Evolutionary conservation across 2,888 invertebrate species (phyloP).

Genomic region (Rhagonycha lutea): DNA sequence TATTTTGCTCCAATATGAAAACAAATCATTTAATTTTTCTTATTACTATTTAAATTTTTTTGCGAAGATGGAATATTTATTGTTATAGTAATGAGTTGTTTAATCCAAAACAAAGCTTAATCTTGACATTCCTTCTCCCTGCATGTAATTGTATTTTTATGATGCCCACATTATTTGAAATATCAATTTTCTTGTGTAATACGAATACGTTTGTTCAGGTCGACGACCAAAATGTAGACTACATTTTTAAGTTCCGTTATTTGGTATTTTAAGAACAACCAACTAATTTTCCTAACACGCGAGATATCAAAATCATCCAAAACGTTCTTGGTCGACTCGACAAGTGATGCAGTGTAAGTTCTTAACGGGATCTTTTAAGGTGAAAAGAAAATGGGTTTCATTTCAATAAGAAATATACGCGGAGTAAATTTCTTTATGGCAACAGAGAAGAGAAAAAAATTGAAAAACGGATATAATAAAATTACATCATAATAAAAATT

Average conservation of each 20-base stretch:
- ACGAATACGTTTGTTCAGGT: constrained; percentile 42
- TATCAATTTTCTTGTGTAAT: constrained; percentile 38
- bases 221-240: constrained; percentile 53
- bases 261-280: constrained; percentile 43
- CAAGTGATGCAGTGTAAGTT: constrained; percentile 38
- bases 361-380: constrained; percentile 44
- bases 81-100: too few relatives aligned
- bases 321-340: constrained; percentile 13
- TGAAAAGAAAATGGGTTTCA: constrained; percentile 52
- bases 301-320: neutral
- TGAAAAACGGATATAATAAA: neutral
- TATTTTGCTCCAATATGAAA: neutral
- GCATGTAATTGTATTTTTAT: neutral
- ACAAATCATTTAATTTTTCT: too few relatives aligned
- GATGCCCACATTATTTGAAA: constrained; percentile 17
- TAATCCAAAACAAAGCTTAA: neutral
- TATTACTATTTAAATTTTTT: too few relatives aligned
- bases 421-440: neutral
- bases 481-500: neutral
- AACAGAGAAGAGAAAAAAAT: neutral
- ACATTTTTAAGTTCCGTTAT: constrained; percentile 52
- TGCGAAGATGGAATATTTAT: too few relatives aligned
- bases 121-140: neutral
- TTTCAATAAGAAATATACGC: constrained; percentile 40
- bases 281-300: constrained; percentile 12